Evolutionary conservation across 2,797 vertebrate genomes (phyloP).

Genomic region (Cryptoblepharus egeriae): DNA sequence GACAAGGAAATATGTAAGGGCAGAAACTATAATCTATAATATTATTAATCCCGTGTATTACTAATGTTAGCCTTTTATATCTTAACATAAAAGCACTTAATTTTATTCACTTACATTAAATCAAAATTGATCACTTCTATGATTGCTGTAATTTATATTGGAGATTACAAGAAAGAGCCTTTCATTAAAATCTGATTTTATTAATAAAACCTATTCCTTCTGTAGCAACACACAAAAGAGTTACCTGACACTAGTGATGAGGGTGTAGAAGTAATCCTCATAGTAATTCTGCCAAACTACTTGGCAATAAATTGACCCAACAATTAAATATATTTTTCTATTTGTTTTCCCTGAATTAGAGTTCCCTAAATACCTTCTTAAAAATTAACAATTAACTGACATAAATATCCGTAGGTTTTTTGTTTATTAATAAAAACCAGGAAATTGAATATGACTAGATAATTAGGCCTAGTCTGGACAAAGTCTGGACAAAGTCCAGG

Average conservation of each 20-base stretch:
- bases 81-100: slow-evolving; percentile 65
- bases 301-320: slow-evolving; percentile 42
- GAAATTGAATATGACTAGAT: neutral
- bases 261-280: slow-evolving; percentile 62
- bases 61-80: slow-evolving; percentile 54
- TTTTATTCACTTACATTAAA: slow-evolving; percentile 60
- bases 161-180: slow-evolving; percentile 61
- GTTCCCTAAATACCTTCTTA: no score
- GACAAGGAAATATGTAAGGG: neutral
- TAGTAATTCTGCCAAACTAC: slow-evolving; percentile 57
- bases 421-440: fast-evolving
- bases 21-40: neutral
- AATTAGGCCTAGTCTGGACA: neutral
- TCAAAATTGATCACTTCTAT: slow-evolving; percentile 69
- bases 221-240: slow-evolving; percentile 49
- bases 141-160: slow-evolving; percentile 61
- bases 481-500: no score
- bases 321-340: slow-evolving; percentile 4
- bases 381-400: neutral
- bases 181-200: slow-evolving; percentile 71
- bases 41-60: slow-evolving; percentile 56
- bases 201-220: slow-evolving; percentile 68
- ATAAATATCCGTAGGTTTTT: fast-evolving
- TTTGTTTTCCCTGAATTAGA: slow-evolving; percentile 18
- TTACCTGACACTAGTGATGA: slow-evolving; percentile 63